Conservation (phyloP, 2,888 invertebrate species). For the Protonemura montana region DNA sequence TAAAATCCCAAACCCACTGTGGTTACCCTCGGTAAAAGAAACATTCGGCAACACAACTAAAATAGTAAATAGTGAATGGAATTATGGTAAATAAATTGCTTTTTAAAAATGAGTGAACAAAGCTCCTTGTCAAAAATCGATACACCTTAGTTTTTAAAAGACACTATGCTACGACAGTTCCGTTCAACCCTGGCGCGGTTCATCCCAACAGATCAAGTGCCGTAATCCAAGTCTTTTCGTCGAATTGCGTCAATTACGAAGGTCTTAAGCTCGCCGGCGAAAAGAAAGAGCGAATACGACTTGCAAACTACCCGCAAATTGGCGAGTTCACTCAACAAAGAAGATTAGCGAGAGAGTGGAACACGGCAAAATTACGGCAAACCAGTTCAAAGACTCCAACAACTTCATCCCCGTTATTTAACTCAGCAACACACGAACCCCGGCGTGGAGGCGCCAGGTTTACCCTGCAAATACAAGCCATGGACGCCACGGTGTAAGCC, state of each 20-base stretch:
- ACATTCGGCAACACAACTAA: too few relatives aligned
- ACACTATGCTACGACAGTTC: too few relatives aligned
- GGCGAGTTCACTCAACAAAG: neutral
- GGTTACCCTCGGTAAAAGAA: too few relatives aligned
- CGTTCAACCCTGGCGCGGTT: neutral
- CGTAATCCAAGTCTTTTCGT: neutral
- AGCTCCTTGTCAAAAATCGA: too few relatives aligned
- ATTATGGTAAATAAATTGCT: too few relatives aligned
- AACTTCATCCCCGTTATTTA: neutral
- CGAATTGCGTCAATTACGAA: neutral
- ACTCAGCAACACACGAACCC: neutral
- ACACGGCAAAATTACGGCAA: neutral
- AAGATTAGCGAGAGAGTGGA: neutral
- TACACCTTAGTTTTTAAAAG: too few relatives aligned
- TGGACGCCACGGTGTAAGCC: neutral
- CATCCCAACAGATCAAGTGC: constrained; percentile 14
- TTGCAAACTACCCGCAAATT: neutral
- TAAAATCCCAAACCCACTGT: too few relatives aligned
- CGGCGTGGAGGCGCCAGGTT: neutral
- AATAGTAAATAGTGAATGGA: too few relatives aligned
- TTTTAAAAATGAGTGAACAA: too few relatives aligned
- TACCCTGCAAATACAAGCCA: neutral
- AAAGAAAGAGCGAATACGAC: neutral
- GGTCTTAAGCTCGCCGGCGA: neutral
- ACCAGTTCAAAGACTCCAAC: neutral